These are phyloP conservation scores for Scytalopus superciliaris DNA, from an alignment of 2,113 vertebrate genomes.

Conservation along the genomic window DNA sequence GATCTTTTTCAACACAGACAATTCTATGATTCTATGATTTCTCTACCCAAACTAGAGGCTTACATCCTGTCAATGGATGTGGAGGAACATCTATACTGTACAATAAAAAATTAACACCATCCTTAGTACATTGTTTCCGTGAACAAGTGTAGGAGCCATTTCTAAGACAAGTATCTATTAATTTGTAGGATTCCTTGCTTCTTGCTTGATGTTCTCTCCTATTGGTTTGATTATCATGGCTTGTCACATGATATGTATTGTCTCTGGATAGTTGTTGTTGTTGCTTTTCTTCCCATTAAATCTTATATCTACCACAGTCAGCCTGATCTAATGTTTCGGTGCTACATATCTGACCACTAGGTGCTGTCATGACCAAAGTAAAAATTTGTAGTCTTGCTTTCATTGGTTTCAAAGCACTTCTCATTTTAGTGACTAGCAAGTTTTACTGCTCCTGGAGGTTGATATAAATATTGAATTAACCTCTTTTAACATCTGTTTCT, in stretches of 20 bases:
- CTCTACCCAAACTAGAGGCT: neutral
- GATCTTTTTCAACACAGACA: neutral
- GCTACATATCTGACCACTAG: neutral
- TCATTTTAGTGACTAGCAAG: neutral
- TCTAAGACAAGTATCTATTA: neutral
- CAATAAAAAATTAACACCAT: neutral
- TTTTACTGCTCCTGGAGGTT: neutral
- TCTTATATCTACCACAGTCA: neutral
- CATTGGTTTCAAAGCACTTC: neutral
- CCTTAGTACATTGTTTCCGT: neutral
- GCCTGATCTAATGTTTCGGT: neutral
- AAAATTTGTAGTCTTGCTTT: neutral
- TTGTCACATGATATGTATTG: neutral
- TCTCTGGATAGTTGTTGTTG: no score
- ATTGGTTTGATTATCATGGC: neutral
- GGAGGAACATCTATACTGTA: neutral
- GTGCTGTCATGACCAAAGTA: neutral
- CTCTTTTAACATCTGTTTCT: neutral
- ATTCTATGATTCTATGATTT: neutral
- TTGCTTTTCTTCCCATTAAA: neutral
- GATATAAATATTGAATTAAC: slow-evolving; percentile 21
- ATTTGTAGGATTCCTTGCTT: neutral
- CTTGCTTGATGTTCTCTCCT: neutral
- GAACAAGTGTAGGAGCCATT: neutral
- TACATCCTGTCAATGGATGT: neutral